A percentile compares a stretch with the other conserved stretches of the same genome.
Conservation (phyloP, 2,888 invertebrate species). For the Pristionchus entomophagus region DNA sequence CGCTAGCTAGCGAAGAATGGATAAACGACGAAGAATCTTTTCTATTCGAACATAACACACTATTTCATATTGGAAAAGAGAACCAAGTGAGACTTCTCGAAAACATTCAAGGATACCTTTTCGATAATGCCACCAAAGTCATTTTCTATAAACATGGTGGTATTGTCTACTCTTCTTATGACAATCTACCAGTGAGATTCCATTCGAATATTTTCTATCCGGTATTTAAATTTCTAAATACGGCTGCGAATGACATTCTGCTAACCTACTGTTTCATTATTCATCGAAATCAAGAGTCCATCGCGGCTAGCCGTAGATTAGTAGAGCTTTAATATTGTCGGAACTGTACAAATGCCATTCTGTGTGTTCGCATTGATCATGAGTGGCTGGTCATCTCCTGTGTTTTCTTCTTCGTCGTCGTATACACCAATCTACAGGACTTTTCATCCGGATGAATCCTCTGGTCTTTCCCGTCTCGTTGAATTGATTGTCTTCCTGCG, state of each 20-base stretch:
- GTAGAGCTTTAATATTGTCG: neutral
- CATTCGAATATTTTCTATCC: neutral
- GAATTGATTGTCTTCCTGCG: neutral
- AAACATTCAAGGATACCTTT: slow-evolving; percentile 4
- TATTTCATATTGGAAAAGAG: neutral
- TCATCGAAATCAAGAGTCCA: neutral
- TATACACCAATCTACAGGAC: neutral
- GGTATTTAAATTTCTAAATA: neutral
- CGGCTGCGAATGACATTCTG: neutral
- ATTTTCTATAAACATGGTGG: neutral
- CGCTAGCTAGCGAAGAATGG: neutral
- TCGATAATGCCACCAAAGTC: neutral
- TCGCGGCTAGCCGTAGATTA: neutral
- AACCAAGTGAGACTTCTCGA: neutral
- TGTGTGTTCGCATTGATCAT: neutral
- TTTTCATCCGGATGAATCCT: neutral
- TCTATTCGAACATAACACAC: neutral
- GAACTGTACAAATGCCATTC: neutral
- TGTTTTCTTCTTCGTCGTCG: neutral
- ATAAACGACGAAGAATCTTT: slow-evolving; percentile 1
- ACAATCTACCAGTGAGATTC: neutral
- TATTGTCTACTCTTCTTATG: neutral
- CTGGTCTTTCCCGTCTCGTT: neutral
- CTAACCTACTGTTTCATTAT: neutral
- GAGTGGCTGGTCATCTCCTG: neutral